These are phyloP conservation scores for Volucella bombylans DNA, from an alignment of 2,888 invertebrate genomes.

Conservation along the genomic window DNA sequence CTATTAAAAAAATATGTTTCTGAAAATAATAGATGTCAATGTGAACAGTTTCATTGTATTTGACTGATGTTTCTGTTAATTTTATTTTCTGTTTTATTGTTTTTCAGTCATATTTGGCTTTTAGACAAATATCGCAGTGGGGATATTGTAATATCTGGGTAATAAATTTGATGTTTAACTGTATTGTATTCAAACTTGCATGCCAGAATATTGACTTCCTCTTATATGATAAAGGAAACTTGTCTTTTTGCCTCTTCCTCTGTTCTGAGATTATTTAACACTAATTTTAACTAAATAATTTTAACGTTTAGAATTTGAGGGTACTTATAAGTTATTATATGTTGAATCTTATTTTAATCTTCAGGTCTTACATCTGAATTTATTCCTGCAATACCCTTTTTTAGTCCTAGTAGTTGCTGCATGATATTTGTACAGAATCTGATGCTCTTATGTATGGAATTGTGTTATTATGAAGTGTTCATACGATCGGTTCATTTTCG, in stretches of 20 bases:
- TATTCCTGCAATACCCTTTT: too few relatives aligned
- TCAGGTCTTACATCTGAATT: too few relatives aligned
- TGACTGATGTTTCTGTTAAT: not conserved
- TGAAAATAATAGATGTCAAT: not conserved
- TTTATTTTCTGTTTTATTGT: not conserved
- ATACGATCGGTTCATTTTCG: not conserved
- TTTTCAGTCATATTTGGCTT: slow-evolving; percentile 20
- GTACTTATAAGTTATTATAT: too few relatives aligned
- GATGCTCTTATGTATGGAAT: not conserved
- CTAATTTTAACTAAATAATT: too few relatives aligned
- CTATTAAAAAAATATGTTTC: not conserved
- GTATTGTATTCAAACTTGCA: not conserved
- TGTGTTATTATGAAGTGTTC: not conserved
- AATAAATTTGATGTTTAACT: slow-evolving; percentile 13
- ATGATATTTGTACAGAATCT: slow-evolving; percentile 2
- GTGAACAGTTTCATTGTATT: not conserved
- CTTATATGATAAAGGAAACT: slow-evolving; percentile 7
- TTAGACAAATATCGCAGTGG: slow-evolving; percentile 2
- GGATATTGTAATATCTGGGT: not conserved
- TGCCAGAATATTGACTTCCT: slow-evolving; percentile 15
- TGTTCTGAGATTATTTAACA: slow-evolving; percentile 6
- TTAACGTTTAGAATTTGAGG: too few relatives aligned
- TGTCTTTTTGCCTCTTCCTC: not conserved
- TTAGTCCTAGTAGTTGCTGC: not conserved
- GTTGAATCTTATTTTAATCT: slow-evolving; percentile 2